Percentiles rank a stretch among this genome's conserved stretches.
Conservation (phyloP, 1,140 invertebrate genomes). For the Drosophila bifasciata region DNA sequence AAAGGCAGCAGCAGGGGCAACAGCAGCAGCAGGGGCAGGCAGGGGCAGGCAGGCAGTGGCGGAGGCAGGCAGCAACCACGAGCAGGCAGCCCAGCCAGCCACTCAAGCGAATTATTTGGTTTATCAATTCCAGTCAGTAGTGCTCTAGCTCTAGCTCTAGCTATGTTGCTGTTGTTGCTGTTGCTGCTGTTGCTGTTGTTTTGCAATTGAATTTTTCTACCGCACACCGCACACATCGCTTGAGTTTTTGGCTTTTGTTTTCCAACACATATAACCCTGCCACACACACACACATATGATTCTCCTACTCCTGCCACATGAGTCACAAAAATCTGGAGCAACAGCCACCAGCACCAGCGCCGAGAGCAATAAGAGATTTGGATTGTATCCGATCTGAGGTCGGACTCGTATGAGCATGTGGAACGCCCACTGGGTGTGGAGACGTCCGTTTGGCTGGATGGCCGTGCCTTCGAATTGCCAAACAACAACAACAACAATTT, state of each 20-base stretch:
- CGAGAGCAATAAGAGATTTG: no score
- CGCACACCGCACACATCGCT: neutral
- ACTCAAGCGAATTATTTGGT: slow-evolving; percentile 46
- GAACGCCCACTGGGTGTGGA: slow-evolving; percentile 73
- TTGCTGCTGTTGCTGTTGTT: slow-evolving; percentile 10
- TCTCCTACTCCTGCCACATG: slow-evolving; percentile 33
- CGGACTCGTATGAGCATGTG: slow-evolving; percentile 21
- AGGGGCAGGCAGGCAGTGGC: no score
- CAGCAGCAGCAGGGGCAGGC: neutral
- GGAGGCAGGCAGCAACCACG: no score
- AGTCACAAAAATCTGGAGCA: slow-evolving; percentile 56
- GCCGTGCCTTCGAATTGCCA: slow-evolving; percentile 49
- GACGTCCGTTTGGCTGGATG: slow-evolving; percentile 44
- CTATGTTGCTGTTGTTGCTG: no score
- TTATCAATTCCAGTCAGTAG: slow-evolving; percentile 30
- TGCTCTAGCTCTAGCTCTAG: no score
- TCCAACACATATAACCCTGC: slow-evolving; percentile 3
- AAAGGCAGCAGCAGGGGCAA: neutral
- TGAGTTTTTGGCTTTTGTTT: slow-evolving; percentile 5
- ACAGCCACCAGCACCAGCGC: neutral
- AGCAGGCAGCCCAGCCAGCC: no score
- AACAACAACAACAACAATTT: no score
- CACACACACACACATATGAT: neutral
- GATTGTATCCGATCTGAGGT: no score
- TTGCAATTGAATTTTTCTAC: slow-evolving; percentile 38